These are phyloP conservation scores for Drosophila pandora DNA, from an alignment of 1,140 invertebrate species.

Conservation along the genomic window DNA sequence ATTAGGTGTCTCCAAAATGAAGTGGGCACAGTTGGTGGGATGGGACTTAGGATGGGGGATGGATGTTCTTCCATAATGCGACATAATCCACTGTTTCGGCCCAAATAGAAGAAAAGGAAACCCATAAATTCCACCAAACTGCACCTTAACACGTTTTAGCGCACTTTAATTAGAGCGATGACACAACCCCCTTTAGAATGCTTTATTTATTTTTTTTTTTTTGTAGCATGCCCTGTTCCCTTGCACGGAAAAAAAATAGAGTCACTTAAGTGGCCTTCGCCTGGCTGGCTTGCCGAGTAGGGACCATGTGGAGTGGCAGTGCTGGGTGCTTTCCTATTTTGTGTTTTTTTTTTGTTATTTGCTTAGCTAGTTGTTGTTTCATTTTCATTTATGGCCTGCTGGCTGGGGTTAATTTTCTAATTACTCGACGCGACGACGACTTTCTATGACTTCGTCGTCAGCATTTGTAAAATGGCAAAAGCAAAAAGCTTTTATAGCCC, in stretches of 20 bases:
- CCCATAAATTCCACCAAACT: constrained; percentile 44
- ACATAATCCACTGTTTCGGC: constrained; percentile 15
- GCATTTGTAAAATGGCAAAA: constrained; percentile 53
- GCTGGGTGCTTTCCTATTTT: background rate
- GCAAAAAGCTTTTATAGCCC: constrained; percentile 62
- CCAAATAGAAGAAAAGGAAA: constrained; percentile 42
- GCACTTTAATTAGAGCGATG: constrained; percentile 65
- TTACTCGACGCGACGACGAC: constrained; percentile 74
- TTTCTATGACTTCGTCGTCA: constrained; percentile 69
- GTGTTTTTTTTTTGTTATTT: constrained; percentile 6
- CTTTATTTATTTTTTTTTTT: background rate
- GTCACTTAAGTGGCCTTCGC: constrained; percentile 63
- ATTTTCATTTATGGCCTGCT: constrained; percentile 71
- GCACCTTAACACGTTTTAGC: constrained; percentile 53
- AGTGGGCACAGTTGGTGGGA: constrained; percentile 6
- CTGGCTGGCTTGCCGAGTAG: constrained; percentile 57
- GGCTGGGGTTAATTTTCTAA: constrained; percentile 75
- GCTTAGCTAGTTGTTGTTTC: constrained; percentile 41
- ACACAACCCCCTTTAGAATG: constrained; percentile 42
- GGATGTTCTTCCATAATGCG: constrained; percentile 11
- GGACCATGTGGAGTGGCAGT: constrained; percentile 57
- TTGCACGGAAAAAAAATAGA: constrained; percentile 29
- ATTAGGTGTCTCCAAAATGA: background rate
- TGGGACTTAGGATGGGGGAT: background rate
- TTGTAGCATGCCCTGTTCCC: background rate